These are phyloP conservation scores for Eilema caniola DNA, from an alignment of 2,888 invertebrate species.

Conservation along the genomic window DNA sequence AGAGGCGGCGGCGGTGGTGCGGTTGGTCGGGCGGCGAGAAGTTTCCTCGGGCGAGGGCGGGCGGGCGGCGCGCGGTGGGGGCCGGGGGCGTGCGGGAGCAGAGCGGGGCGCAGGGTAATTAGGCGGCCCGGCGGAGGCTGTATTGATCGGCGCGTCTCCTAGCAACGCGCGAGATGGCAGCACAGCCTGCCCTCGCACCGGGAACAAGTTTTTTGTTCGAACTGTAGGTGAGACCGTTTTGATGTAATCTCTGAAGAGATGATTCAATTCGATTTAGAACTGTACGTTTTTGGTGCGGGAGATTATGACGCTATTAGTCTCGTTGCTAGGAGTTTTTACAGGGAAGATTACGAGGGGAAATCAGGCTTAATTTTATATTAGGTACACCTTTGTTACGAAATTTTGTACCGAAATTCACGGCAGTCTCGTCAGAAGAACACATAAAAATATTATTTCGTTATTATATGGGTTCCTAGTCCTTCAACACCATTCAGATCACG, in stretches of 20 bases:
- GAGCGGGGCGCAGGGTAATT: conserved; percentile 73
- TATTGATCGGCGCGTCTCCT: conserved; percentile 85
- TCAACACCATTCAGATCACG: neutral
- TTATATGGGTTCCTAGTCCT: neutral
- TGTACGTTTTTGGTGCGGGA: conserved; percentile 56
- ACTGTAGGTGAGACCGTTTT: conserved; percentile 82
- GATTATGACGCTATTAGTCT: conserved; percentile 62
- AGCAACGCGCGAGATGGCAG: conserved; percentile 85
- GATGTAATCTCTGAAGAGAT: conserved; percentile 80
- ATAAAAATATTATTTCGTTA: neutral
- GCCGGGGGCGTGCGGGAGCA: conserved; percentile 47
- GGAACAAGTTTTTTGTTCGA: conserved; percentile 79
- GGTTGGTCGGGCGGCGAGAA: conserved; percentile 72
- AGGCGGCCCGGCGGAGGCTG: conserved; percentile 87
- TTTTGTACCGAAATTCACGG: conserved; percentile 5
- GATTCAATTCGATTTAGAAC: conserved; percentile 78
- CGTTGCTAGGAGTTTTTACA: conserved; percentile 47
- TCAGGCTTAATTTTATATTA: conserved; percentile 49
- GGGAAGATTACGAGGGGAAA: conserved; percentile 46
- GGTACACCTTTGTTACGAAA: conserved; percentile 42
- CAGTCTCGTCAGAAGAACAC: neutral
- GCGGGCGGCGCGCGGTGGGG: conserved; percentile 40
- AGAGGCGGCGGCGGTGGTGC: conserved; percentile 56
- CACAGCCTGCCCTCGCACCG: conserved; percentile 75
- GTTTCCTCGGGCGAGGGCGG: conserved; percentile 66